Evolutionary conservation across 2,797 vertebrate species (phyloP), one percentile per base, ranked within the genome.

Genomic region (Melanotaenia parkinsoni): DNA sequence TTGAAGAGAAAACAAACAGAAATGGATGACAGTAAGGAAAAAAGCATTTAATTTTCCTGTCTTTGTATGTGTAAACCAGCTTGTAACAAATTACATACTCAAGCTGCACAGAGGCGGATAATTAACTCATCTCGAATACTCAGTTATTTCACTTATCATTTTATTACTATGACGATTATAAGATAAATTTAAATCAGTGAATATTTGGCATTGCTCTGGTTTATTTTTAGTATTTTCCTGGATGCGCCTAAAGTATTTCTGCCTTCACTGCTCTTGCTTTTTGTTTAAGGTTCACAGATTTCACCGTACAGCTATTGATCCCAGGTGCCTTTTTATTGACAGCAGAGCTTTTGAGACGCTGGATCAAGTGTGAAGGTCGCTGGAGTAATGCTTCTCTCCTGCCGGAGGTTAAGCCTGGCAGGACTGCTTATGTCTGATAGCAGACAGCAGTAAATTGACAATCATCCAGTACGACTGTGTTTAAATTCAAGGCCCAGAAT

Each of bases 311-410:
- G 71, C 43, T 80, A 89, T 92, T 50, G 89, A 91, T 90, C 81
- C 45, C 3, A 43, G 32, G 53, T 11, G 28, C 80, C 76, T 71
- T 62, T 5, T 20, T 82, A 87, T 88, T 68, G 88, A 88, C 79
- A 80, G 71, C 30, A 2, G n/a, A 53, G 76, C 78, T 84, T 80
- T 64, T 51, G 65, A 83, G 81, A 58, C 63, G 18, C 63, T 9
- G 60, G 76, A 76, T 79, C 64, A 63, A 83, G 84, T 75, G 78
- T 84, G 88, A 88, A 88, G 88, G 91, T 91, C 84, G 80, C 79
- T 56, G 74, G 77, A 81, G 84, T 82, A 79, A 86, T 65, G 76
- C 64, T 43, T 68, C 50, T 58, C 45, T 51, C 65, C 70, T 51
- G 33, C 58, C 20, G 73, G 73, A 77, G 74, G 91, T 74, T 57